Base-by-base conservation (phyloP, 1,140 invertebrate genomes). In the Antheraea pernyi region DNA sequence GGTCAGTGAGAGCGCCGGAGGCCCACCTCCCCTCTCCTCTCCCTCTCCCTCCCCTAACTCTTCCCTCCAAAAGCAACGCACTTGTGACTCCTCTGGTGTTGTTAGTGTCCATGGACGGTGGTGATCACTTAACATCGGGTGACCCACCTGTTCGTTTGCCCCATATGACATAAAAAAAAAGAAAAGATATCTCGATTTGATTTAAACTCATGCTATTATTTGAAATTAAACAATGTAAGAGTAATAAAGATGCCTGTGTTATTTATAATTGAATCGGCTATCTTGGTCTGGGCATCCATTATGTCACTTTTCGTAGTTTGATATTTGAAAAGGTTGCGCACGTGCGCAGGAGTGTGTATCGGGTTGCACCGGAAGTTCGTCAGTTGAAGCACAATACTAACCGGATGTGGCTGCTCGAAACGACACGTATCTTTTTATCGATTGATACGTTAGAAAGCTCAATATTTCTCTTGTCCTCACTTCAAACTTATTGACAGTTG, bases 291-390 rank as follows among this genome's bases (percentile, higher is more conserved):
- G 16, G 16, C 0, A 53, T 53, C 11, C 16, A 53, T 53, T 53
- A 78, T 76, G 80, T 74, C 63, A 76, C 82, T 84, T 88, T 88
- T 85, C 80, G 76, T 84, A 81, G 81, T 81, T 85, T 75, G 77
- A 86, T 83, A 82, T 91, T 88, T 86, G 87, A 88, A 88, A 90
- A 90, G 89, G 81, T 82, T 76, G 83, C 90, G 90, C 90, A 91
- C 90, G 90, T 92, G 90, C 88, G 90, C 90, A 86, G 82, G 90
- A 92, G 90, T 90, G 83, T 82, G 82, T 91, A 92, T 92, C 90
- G 88, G 82, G 90, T 92, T 92, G 83, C 88, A 80, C 85, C 88
- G 88, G 88, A 91, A 91, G 84, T 70, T 71, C 61, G 73, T 79
- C 79, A 77, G 83, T 78, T 83, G 83, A 84, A 83, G 81, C 83